Conservation (phyloP, 2,113 vertebrate genomes). For the Centropus bengalensis region DNA sequence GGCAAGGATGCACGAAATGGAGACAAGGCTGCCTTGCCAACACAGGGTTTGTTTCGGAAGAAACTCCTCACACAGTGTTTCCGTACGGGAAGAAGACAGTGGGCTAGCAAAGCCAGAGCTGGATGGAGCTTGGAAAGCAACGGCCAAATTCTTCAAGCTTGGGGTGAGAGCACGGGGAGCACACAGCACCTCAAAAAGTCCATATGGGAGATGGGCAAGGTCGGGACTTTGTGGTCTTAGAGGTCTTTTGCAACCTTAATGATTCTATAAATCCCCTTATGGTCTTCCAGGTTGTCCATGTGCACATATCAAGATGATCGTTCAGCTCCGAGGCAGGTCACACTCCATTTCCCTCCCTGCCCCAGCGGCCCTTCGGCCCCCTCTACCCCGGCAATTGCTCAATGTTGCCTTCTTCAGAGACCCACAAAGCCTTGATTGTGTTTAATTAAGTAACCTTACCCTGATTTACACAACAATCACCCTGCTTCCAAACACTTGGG, state of each 20-base stretch:
- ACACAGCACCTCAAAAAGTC: neutral
- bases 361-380: neutral
- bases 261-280: neutral
- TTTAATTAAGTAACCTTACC: slow-evolving; percentile 34
- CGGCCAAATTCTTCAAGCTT: neutral
- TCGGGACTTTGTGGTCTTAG: neutral
- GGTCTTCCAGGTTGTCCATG: neutral
- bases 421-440: neutral
- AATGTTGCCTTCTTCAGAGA: neutral
- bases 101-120: neutral
- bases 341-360: neutral
- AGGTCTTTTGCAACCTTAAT: no score
- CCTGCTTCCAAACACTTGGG: neutral
- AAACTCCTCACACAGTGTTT: neutral
- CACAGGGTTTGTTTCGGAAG: neutral
- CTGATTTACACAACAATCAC: slow-evolving; percentile 50
- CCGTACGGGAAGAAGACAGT: neutral
- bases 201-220: accelerated
- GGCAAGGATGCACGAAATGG: neutral
- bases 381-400: neutral
- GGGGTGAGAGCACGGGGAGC: accelerated
- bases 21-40: neutral
- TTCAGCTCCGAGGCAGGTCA: neutral
- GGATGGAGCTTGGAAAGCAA: neutral
- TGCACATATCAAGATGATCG: neutral